Conservation (phyloP, 2,888 invertebrate species). For the Dinocampus coccinellae region DNA sequence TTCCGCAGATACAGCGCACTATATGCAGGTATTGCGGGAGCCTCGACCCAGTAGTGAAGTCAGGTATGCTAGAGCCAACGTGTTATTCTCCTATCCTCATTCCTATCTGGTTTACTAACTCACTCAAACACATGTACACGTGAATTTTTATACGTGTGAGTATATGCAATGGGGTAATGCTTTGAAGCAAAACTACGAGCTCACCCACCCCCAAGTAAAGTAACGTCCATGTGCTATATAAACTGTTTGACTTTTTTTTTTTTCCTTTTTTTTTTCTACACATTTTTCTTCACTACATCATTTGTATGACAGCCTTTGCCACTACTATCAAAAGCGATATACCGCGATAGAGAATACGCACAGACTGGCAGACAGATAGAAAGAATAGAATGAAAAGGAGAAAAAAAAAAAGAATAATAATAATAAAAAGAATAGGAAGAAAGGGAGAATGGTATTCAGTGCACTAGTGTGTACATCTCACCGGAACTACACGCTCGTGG, state of each 20-base stretch:
- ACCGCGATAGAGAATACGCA: too few relatives aligned
- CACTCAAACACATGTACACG: conserved; percentile 3
- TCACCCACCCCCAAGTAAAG: conserved; percentile 19
- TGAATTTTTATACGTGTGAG: not conserved
- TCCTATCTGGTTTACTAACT: conserved; percentile 8
- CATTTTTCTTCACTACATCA: not conserved
- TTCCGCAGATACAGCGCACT: conserved; percentile 35
- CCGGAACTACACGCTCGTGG: conserved; percentile 18
- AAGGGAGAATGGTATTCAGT: not conserved
- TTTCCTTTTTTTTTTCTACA: not conserved
- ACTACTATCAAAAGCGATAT: not conserved
- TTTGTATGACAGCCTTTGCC: not conserved
- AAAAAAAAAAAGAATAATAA: not conserved
- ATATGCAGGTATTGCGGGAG: conserved; percentile 27
- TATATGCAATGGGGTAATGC: conserved; percentile 16
- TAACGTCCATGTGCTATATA: not conserved
- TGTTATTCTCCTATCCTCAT: conserved; percentile 4
- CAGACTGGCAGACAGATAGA: not conserved
- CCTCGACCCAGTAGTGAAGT: conserved; percentile 48
- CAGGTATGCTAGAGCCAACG: conserved; percentile 42
- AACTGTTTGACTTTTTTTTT: not conserved
- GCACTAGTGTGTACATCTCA: not conserved
- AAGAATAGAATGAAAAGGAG: not conserved
- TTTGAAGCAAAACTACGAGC: conserved; percentile 39
- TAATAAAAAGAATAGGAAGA: not conserved